These are phyloP conservation scores for Leptopilina drosophilae DNA, from an alignment of 2,888 invertebrate species.

Conservation along the genomic window DNA sequence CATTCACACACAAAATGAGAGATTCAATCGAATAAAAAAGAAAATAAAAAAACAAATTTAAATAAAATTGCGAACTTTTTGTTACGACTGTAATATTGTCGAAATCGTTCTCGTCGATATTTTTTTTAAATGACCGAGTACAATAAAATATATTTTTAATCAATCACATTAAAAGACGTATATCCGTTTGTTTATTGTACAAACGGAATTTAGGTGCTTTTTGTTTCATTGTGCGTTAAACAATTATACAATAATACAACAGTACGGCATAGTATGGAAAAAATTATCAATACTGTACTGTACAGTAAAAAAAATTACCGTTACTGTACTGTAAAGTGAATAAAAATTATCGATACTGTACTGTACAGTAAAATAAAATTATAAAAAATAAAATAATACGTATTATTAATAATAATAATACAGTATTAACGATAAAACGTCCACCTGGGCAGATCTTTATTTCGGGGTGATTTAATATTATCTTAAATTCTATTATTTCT, in stretches of 20 bases:
- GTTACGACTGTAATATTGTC: background rate
- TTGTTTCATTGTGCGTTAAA: conserved; percentile 51
- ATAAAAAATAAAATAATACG: conserved; percentile 45
- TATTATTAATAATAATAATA: conserved; percentile 33
- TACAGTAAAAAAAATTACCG: conserved; percentile 40
- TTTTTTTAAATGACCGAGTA: background rate
- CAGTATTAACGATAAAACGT: conserved; percentile 35
- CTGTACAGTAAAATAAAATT: background rate
- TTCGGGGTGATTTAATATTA: conserved; percentile 21
- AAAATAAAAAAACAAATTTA: conserved; percentile 8
- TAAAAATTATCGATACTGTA: conserved; percentile 28
- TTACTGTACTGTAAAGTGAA: conserved; percentile 46
- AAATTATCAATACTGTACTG: conserved; percentile 20
- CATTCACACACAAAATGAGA: conserved; percentile 43
- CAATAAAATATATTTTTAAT: background rate
- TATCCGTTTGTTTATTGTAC: conserved; percentile 1
- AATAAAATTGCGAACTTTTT: conserved; percentile 13
- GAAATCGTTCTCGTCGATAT: conserved; percentile 7
- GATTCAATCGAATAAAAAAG: conserved; percentile 48
- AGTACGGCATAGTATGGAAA: conserved; percentile 41
- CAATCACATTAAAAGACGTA: conserved; percentile 37
- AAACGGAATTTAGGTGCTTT: conserved; percentile 46
- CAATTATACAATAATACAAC: conserved; percentile 54
- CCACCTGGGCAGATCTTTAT: conserved; percentile 43
- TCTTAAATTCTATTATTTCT: background rate